These are phyloP conservation scores for Lycaon pictus DNA, from an alignment of 2,113 vertebrate genomes.

Conservation along the genomic window DNA sequence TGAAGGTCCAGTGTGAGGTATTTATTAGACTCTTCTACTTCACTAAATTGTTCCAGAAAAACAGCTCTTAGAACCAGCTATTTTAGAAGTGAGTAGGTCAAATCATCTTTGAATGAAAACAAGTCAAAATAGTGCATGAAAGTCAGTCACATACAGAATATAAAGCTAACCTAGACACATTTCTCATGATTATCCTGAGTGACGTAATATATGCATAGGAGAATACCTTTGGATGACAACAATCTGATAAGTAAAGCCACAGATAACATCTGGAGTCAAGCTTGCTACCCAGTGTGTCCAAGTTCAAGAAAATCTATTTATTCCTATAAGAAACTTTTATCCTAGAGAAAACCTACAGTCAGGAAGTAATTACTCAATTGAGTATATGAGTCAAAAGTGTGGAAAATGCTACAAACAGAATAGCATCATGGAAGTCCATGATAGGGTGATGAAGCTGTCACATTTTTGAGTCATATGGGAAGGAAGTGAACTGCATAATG, in stretches of 20 bases:
- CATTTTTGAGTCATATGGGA: too few relatives aligned
- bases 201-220: not conserved
- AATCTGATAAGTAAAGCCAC: not conserved
- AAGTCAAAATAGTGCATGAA: not conserved
- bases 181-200: not conserved
- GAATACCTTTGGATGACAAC: not conserved
- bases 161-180: not conserved
- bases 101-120: conserved; percentile 30
- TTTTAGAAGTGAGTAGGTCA: not conserved
- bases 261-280: not conserved
- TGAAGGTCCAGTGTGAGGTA: not conserved
- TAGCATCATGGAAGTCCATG: rapidly evolving
- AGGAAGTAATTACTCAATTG: not conserved
- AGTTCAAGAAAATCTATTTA: not conserved
- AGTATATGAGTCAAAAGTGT: not conserved
- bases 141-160: not conserved
- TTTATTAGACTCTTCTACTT: not conserved
- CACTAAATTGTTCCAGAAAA: not conserved
- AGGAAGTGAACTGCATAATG: not conserved
- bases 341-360: not conserved
- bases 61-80: not conserved
- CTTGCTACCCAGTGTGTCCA: not conserved
- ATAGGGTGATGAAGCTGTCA: not conserved
- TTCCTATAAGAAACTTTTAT: not conserved
- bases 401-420: not conserved